A percentile compares a stretch with the other conserved stretches of the same genome.
Conservation (phyloP, 2,888 invertebrate species). For the Phragmatobia fuliginosa region DNA sequence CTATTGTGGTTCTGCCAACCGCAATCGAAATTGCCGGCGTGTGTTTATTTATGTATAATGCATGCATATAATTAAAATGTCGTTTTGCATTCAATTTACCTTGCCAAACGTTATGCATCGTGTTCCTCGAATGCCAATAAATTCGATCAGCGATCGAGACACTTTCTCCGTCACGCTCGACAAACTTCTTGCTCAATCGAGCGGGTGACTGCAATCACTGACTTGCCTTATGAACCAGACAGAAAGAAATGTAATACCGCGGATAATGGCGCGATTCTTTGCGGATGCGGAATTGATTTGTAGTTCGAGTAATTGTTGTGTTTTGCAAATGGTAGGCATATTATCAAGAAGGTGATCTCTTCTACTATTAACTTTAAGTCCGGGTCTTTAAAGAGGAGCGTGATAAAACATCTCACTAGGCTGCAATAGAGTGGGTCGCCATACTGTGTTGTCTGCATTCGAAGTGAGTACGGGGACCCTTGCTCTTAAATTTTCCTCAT, state of each 20-base stretch:
- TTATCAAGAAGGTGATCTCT: neutral
- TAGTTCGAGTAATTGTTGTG: neutral
- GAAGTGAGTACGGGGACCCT: too few species aligned
- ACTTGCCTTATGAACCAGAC: constrained; percentile 36
- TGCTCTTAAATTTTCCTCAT: too few species aligned
- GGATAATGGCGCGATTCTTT: constrained; percentile 4
- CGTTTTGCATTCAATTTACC: constrained; percentile 44
- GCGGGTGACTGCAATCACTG: constrained; percentile 44
- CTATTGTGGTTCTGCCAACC: neutral
- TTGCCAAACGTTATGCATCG: constrained; percentile 48
- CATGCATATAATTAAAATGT: constrained; percentile 36
- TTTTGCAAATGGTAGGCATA: neutral
- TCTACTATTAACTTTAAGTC: too few species aligned
- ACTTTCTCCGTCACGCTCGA: constrained; percentile 53
- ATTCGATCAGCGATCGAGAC: constrained; percentile 45
- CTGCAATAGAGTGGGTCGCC: too few species aligned
- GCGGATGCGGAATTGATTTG: constrained; percentile 6
- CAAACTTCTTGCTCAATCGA: constrained; percentile 48
- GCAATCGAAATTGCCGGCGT: neutral
- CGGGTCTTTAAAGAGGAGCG: too few species aligned
- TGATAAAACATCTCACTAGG: too few species aligned
- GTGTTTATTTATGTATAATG: neutral
- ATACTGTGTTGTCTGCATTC: too few species aligned
- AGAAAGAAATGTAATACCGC: constrained; percentile 23
- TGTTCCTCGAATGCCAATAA: constrained; percentile 57